Percentiles rank a stretch among this genome's conserved stretches.
Evolutionary conservation across 2,113 vertebrate genomes (phyloP).

Genomic region (Australoheros scitulus): DNA sequence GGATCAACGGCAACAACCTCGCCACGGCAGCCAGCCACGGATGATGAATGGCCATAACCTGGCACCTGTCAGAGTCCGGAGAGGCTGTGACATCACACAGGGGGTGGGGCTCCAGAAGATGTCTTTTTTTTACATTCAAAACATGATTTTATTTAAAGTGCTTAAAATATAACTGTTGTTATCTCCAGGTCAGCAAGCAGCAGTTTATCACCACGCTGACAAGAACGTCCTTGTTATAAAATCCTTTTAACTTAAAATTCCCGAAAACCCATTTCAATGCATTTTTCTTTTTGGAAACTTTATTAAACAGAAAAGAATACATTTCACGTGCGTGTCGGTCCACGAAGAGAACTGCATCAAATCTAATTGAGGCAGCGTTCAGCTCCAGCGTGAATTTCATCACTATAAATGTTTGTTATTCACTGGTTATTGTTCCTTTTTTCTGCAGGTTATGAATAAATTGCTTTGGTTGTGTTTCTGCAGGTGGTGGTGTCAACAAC

Average conservation of each 20-base stretch:
- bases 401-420: too few species aligned
- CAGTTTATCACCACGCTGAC: neutral
- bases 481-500: constrained; percentile 81
- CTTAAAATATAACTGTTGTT: neutral
- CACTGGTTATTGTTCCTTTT: neutral
- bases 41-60: constrained; percentile 36
- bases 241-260: neutral
- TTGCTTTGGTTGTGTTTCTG: neutral
- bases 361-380: too few species aligned
- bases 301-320: too few species aligned
- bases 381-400: too few species aligned
- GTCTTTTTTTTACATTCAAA: neutral
- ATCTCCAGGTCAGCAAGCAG: too few species aligned
- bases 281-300: too few species aligned
- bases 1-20: constrained; percentile 38
- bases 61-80: neutral
- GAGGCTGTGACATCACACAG: constrained; percentile 16
- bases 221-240: neutral
- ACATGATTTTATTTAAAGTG: neutral
- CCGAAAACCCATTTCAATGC: too few species aligned
- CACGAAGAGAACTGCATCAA: too few species aligned
- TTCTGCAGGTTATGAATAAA: neutral
- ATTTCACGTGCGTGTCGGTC: too few species aligned
- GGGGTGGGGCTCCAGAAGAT: neutral
- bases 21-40: neutral